Conservation (phyloP, 92 coral and sea anemone genomes). For the Epizoanthus ramosus region DNA sequence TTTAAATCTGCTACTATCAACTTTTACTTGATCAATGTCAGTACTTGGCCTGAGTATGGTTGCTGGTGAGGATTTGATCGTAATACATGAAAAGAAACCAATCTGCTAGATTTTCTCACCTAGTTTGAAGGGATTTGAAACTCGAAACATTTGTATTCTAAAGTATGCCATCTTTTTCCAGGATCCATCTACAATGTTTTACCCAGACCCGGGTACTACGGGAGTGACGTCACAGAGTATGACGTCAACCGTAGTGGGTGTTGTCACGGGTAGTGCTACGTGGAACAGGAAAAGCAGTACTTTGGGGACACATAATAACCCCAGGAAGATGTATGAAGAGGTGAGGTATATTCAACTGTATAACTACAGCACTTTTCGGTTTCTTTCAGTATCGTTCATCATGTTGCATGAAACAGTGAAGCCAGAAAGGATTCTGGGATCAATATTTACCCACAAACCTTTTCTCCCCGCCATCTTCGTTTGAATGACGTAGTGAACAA, state of each 20-base stretch:
- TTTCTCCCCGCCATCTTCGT: too few species aligned
- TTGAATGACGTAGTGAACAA: too few species aligned
- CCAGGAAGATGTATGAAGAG: constrained; percentile 96
- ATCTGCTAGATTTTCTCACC: background rate
- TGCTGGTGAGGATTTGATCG: too few species aligned
- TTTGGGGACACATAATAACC: constrained; percentile 79
- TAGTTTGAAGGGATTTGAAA: background rate
- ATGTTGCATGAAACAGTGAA: background rate
- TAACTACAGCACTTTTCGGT: background rate
- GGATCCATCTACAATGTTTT: constrained; percentile 93
- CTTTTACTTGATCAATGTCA: too few species aligned
- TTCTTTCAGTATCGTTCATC: background rate
- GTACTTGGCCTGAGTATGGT: too few species aligned
- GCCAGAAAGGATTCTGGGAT: background rate
- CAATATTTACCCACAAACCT: too few species aligned
- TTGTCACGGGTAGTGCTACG: constrained; percentile 84
- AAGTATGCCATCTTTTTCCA: constrained; percentile 10
- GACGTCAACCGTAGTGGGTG: constrained; percentile 90
- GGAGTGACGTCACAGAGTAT: constrained; percentile 82
- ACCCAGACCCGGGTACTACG: constrained; percentile 71
- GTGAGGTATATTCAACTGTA: constrained; percentile 48
- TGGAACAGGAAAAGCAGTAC: constrained; percentile 81
- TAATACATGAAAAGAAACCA: background rate
- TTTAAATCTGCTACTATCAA: too few species aligned
- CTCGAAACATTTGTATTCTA: background rate